A percentile compares a stretch with the other conserved stretches of the same genome.
Conservation (phyloP, 1,140 invertebrate species). For the Eumeta japonica region DNA sequence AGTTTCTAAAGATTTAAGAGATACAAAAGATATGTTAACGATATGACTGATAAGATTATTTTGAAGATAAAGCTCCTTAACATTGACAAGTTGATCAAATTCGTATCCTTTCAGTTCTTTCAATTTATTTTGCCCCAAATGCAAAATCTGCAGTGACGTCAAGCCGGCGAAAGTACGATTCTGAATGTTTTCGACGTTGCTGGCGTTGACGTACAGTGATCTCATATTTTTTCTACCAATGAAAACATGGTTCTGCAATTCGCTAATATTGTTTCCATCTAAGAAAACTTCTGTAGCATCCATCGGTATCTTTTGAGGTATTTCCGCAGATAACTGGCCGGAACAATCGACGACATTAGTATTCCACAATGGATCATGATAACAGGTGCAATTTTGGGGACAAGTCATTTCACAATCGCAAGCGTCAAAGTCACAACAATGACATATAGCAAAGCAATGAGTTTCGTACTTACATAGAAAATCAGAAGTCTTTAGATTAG, state of each 20-base stretch:
- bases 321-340: constrained; percentile 68
- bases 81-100: constrained; percentile 78
- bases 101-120: constrained; percentile 81
- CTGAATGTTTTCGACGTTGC: constrained; percentile 80
- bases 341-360: constrained; percentile 91
- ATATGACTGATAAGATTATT: constrained; percentile 80
- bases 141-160: constrained; percentile 75
- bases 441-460: constrained; percentile 89
- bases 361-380: constrained; percentile 89
- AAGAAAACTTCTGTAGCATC: constrained; percentile 90
- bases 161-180: constrained; percentile 91
- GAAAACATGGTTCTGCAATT: constrained; percentile 85
- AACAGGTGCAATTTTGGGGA: constrained; percentile 87
- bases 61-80: constrained; percentile 84
- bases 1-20: constrained; percentile 75
- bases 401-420: constrained; percentile 96
- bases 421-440: constrained; percentile 92
- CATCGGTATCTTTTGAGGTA: constrained; percentile 87
- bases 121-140: constrained; percentile 83
- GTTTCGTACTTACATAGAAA: constrained; percentile 89
- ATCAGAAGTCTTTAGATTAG: constrained; percentile 67
- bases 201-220: constrained; percentile 82
- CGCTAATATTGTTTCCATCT: constrained; percentile 83
- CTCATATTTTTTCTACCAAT: constrained; percentile 89
- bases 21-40: constrained; percentile 76